Base-by-base conservation (phyloP, 2,888 invertebrate species). In the Boloria euphrosyne region DNA sequence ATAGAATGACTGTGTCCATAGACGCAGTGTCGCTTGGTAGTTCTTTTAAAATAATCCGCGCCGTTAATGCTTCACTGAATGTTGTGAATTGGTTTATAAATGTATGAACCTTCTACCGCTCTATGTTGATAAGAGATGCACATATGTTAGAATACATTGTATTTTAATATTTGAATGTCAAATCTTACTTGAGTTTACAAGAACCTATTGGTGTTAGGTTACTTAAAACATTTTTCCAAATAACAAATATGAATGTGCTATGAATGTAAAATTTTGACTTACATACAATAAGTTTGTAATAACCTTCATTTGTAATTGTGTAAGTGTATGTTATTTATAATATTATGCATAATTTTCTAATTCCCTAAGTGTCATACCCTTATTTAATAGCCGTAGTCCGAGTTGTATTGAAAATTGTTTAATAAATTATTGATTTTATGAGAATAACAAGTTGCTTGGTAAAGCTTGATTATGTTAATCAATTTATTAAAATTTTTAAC, bases 61-160 rank as follows among this genome's bases (percentile, higher is more conserved):
- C 59, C 53, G 58, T 61, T 63, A 31, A 38, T 58, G 57, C 57
- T 64, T 64, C 38, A 57, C 18, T 51, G 14, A 44, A 27, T 64
- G 52, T 61, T 22, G 52, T 27, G 22, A 50, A 50, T 22, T n/a
- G 38, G 49, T 44, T 46, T 13, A 22, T 14, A 50, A 50, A 3
- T 22, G 0, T 62, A 31, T 46, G 16, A 38, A 50, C 44, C 46
- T 38, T 31, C 14, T 31, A 13, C 61, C 47, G 67, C 62, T 66
- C 58, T 17, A 59, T 17, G 53, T 65, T 65, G 67, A 51, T 64
- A 58, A 68, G 27, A 62, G 63, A 69, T 71, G 62, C 68, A 68
- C 68, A 49, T 70, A 17, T 53, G 53, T 52, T 67, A 55, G 58
- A 55, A 7, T 54, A 22, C 55, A 22, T 57, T 51, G 14, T 17